These are phyloP conservation scores for Cremastobaeus sp. DNA, from an alignment of 2,888 invertebrate species.

Conservation along the genomic window DNA sequence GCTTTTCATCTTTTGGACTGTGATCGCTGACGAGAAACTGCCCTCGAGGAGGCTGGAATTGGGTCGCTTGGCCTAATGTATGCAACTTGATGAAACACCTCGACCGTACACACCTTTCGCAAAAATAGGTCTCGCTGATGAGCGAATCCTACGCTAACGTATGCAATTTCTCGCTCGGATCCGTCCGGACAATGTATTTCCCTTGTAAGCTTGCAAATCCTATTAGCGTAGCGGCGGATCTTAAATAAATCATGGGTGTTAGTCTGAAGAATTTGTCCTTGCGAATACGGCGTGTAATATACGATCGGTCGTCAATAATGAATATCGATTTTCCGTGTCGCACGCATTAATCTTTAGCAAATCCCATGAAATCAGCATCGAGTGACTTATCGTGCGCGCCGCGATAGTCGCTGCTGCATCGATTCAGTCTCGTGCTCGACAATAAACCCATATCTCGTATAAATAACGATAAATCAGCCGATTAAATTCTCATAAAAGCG, in stretches of 20 bases:
- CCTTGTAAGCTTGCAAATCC: constrained; percentile 47
- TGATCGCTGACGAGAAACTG: constrained; percentile 6
- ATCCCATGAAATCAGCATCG: constrained; percentile 59
- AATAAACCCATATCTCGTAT: constrained; percentile 58
- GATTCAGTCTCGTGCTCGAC: constrained; percentile 42
- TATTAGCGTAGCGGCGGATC: constrained; percentile 43
- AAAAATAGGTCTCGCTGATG: constrained; percentile 36
- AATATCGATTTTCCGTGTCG: constrained; percentile 52
- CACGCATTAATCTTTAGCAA: constrained; percentile 58
- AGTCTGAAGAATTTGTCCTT: constrained; percentile 59
- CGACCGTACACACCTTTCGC: constrained; percentile 3
- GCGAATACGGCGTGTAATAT: constrained; percentile 45
- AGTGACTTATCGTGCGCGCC: constrained; percentile 54
- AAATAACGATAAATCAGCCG: constrained; percentile 60
- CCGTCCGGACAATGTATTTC: constrained; percentile 50
- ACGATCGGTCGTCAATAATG: constrained; percentile 59
- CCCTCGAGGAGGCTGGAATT: constrained; percentile 23
- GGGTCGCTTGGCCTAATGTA: constrained; percentile 48
- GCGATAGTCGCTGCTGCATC: constrained; percentile 53
- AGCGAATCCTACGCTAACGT: constrained; percentile 32
- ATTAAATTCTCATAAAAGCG: constrained; percentile 57
- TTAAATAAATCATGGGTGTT: constrained; percentile 49
- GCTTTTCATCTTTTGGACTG: constrained; percentile 20
- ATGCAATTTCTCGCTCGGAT: constrained; percentile 51
- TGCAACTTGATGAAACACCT: constrained; percentile 45